These are phyloP conservation scores for Boulengeromyrus knoepffleri DNA, from an alignment of 2,113 vertebrate genomes.

Conservation along the genomic window DNA sequence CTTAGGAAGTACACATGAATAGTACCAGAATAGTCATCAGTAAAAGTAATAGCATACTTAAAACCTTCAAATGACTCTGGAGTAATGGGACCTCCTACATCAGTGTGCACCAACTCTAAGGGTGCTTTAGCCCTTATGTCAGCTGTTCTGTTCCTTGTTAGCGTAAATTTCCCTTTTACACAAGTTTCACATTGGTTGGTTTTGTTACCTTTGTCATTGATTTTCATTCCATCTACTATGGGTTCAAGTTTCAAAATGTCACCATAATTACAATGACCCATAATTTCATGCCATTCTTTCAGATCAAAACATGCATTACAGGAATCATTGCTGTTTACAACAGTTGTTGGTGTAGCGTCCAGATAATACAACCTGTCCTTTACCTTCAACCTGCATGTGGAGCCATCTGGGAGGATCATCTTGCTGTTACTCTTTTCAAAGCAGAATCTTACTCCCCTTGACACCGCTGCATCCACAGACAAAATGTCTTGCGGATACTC, in stretches of 20 bases:
- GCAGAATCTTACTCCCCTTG: neutral
- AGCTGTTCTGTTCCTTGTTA: constrained; percentile 14
- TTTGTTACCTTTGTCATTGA: constrained; percentile 1
- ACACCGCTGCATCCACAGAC: neutral
- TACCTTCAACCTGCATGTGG: no score
- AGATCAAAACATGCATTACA: constrained; percentile 18
- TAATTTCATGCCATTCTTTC: constrained; percentile 20
- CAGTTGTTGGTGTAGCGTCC: no score
- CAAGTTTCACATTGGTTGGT: constrained; percentile 21
- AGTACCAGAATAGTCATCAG: constrained; percentile 29
- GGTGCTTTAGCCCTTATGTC: constrained; percentile 16
- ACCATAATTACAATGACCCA: constrained; percentile 28
- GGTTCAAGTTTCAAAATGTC: constrained; percentile 18
- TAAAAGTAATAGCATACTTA: constrained; percentile 24
- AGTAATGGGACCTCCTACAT: constrained; percentile 7
- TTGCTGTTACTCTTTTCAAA: no score
- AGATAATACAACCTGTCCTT: no score
- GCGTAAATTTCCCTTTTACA: constrained; percentile 17
- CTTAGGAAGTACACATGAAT: constrained; percentile 31
- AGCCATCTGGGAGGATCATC: no score
- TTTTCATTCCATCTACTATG: constrained; percentile 18
- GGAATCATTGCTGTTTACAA: no score
- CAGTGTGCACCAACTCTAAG: constrained; percentile 20
- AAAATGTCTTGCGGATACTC: neutral
- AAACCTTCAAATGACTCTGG: constrained; percentile 15